A percentile compares a stretch with the other conserved stretches of the same genome.
Conservation (phyloP, 92 coral and sea anemone species). For the Zoanthus sansibaricus region DNA sequence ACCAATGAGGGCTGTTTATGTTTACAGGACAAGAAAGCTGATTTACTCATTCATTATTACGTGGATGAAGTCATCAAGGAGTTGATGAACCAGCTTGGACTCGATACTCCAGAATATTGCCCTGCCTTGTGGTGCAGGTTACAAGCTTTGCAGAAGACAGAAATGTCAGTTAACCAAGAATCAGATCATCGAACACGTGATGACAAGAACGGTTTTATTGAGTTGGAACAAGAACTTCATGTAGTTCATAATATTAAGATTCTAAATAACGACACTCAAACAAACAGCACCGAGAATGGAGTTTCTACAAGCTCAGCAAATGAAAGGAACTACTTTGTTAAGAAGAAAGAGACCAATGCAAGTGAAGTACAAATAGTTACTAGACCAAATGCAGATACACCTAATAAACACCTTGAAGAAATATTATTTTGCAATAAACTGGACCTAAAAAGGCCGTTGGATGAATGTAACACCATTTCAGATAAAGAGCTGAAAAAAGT, state of each 20-base stretch:
- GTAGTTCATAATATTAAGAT: background rate
- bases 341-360: background rate
- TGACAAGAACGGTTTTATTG: background rate
- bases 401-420: background rate
- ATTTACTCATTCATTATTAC: constrained; percentile 82
- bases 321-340: background rate
- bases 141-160: background rate
- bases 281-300: background rate
- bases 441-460: constrained; percentile 25
- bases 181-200: background rate
- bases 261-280: background rate
- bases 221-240: background rate
- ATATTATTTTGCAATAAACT: background rate
- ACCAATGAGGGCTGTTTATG: background rate
- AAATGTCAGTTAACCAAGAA: background rate
- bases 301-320: background rate
- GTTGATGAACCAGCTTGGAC: constrained; percentile 71
- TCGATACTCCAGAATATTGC: constrained; percentile 67
- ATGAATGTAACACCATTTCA: background rate
- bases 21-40: constrained; percentile 94
- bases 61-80: constrained; percentile 92
- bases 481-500: background rate
- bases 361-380: background rate
- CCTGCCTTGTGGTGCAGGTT: constrained; percentile 40
- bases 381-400: background rate